Evolutionary conservation across 2,113 vertebrate species (phyloP).

Genomic region (Chloropsis cyanopogon): DNA sequence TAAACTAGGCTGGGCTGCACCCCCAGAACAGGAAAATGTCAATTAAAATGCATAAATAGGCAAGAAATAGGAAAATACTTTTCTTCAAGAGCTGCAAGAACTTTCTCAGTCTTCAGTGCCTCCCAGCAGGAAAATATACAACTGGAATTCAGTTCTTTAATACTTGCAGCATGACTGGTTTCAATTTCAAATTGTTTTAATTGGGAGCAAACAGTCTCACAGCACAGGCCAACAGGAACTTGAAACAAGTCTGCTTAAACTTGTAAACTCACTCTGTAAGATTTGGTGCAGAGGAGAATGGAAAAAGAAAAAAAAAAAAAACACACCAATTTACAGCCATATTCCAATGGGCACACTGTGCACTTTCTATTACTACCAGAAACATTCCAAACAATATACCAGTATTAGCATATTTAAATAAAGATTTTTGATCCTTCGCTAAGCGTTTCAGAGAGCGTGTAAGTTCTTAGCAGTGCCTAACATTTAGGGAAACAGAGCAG

Average conservation of each 20-base stretch:
- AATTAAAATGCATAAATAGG: background rate
- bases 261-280: background rate
- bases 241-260: background rate
- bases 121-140: background rate
- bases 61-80: background rate
- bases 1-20: background rate
- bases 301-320: background rate
- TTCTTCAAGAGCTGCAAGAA: background rate
- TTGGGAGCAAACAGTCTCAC: background rate
- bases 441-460: background rate
- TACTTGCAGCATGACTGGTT: background rate
- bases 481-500: slow-evolving; percentile 41
- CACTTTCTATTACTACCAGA: background rate
- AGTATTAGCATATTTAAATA: background rate
- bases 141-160: background rate
- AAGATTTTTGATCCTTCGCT: background rate
- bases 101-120: background rate
- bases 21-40: background rate
- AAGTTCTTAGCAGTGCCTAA: background rate
- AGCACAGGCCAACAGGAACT: background rate
- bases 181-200: background rate
- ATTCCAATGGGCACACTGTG: background rate
- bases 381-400: background rate
- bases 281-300: background rate
- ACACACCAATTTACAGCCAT: background rate